Conservation (phyloP, 1,140 invertebrate genomes). For the Penaeus vannamei region DNA sequence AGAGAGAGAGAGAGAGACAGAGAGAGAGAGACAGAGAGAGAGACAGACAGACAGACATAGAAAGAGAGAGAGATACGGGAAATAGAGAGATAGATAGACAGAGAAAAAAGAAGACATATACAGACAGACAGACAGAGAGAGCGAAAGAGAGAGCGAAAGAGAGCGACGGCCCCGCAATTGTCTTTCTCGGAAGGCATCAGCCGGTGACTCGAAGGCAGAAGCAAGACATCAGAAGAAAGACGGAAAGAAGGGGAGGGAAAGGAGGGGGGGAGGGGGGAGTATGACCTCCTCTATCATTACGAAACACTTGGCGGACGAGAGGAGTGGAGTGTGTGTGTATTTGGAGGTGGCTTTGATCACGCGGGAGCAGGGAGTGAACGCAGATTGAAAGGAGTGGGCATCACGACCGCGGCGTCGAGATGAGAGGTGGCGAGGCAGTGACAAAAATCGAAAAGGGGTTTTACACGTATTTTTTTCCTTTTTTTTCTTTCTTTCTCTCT, state of each 20-base stretch:
- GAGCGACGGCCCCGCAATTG: neutral
- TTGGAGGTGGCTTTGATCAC: neutral
- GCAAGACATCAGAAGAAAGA: neutral
- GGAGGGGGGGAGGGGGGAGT: neutral
- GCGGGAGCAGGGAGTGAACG: neutral
- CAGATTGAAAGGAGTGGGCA: neutral
- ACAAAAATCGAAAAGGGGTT: too few relatives aligned
- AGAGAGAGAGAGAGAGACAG: neutral
- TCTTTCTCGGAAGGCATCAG: neutral
- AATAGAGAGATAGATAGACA: neutral
- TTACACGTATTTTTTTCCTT: too few relatives aligned
- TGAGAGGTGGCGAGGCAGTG: neutral
- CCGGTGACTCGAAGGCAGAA: neutral
- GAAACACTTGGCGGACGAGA: neutral
- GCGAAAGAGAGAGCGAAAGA: constrained; percentile 51
- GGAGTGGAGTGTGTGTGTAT: neutral
- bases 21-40: neutral
- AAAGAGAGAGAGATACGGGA: neutral
- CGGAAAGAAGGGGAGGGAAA: neutral
- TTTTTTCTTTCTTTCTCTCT: too few relatives aligned
- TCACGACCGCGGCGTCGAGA: neutral
- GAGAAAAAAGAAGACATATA: neutral
- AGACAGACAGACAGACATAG: neutral
- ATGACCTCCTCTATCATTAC: neutral
- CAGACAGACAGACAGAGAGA: neutral